phyloP scores from a whole-genome alignment of 1,140 invertebrate species.

The Aphelenchoides besseyi region DNA sequence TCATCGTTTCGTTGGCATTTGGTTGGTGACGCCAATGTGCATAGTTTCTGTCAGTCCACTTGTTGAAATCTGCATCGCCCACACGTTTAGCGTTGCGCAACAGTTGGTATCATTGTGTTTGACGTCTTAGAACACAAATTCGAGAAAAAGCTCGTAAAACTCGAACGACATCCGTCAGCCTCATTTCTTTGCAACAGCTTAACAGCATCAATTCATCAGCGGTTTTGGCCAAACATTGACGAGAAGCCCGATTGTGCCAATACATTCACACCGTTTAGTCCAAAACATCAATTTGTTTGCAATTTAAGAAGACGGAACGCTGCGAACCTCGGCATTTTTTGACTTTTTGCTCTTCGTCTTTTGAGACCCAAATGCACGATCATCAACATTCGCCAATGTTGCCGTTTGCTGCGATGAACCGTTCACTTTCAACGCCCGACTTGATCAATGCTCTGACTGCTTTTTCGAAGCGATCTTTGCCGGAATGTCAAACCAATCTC shows the following conservation, averaged over 20 bases:
- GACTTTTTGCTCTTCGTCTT: not conserved
- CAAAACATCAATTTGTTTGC: not conserved
- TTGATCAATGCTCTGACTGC: constrained; percentile 1
- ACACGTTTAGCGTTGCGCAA: not conserved
- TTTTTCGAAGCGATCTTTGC: not conserved
- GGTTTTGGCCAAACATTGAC: not conserved
- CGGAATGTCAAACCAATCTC: constrained; percentile 5
- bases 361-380: not conserved
- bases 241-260: not conserved
- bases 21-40: not conserved
- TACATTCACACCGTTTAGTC: not conserved
- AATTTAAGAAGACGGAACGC: not conserved
- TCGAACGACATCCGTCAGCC: not conserved
- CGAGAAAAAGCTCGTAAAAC: not conserved
- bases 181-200: not conserved
- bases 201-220: not conserved
- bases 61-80: not conserved
- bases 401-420: not conserved
- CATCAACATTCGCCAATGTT: not conserved
- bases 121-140: not conserved
- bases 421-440: constrained; percentile 9
- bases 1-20: not conserved
- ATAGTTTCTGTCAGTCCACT: not conserved
- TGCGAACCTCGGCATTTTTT: not conserved
- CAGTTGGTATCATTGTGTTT: not conserved